Percentiles rank a stretch among this genome's conserved stretches.
These are phyloP conservation scores for Dromas ardeola DNA, from an alignment of 2,113 vertebrate genomes.

Conservation along the genomic window DNA sequence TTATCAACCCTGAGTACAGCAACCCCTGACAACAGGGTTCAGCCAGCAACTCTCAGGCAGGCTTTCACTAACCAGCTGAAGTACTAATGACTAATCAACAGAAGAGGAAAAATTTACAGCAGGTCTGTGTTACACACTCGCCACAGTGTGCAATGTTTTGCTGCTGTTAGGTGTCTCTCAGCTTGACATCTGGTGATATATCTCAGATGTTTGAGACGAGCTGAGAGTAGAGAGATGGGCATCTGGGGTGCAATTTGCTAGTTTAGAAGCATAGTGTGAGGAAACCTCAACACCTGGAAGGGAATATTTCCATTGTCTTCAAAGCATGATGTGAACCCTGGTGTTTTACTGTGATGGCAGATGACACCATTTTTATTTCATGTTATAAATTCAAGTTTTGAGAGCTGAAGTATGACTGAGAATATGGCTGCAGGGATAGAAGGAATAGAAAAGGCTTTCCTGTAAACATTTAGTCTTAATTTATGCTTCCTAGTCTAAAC, in stretches of 20 bases:
- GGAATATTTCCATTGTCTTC: not conserved
- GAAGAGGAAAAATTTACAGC: not conserved
- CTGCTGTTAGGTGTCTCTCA: not conserved
- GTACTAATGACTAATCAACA: not conserved
- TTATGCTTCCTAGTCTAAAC: not conserved
- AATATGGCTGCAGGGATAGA: not conserved
- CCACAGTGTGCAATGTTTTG: not conserved
- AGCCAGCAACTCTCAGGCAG: not conserved
- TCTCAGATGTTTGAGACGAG: not conserved
- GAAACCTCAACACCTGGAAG: constrained; percentile 11
- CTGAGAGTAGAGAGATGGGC: not conserved
- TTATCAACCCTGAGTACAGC: not conserved
- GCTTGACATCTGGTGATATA: not conserved
- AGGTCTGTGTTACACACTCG: not conserved
- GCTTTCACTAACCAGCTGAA: not conserved
- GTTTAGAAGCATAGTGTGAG: not conserved
- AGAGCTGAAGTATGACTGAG: not conserved
- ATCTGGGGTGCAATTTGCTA: constrained; percentile 20
- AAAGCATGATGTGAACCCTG: not conserved
- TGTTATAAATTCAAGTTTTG: not conserved
- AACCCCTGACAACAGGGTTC: not conserved
- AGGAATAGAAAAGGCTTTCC: not conserved
- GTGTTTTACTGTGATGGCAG: not conserved
- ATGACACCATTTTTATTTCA: not conserved
- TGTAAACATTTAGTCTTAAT: not conserved